These are phyloP conservation scores for Dusona sp. DNA, from an alignment of 2,888 invertebrate species.

Conservation along the genomic window DNA sequence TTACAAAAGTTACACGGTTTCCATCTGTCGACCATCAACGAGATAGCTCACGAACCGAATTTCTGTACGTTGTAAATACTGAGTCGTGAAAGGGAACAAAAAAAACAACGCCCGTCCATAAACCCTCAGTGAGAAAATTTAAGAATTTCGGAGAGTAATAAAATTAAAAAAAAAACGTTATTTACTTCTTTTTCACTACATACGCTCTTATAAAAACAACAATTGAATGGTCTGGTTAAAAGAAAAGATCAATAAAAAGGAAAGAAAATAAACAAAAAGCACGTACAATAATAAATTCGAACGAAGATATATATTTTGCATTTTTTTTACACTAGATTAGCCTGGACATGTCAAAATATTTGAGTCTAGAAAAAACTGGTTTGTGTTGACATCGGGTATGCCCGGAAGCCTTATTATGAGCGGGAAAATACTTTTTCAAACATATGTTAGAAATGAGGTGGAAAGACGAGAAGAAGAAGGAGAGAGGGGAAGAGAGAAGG, in stretches of 20 bases:
- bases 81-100: neutral
- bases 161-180: neutral
- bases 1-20: neutral
- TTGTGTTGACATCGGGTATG: no score
- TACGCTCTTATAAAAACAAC: no score
- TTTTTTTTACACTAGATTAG: no score
- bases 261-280: no score
- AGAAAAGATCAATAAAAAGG: no score
- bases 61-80: neutral
- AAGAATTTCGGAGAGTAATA: neutral
- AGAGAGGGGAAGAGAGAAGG: neutral
- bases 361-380: no score
- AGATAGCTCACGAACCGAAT: neutral
- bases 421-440: neutral
- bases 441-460: neutral
- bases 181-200: no score
- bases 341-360: no score
- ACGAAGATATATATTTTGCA: no score
- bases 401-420: neutral
- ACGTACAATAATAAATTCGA: no score
- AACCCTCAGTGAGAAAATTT: neutral
- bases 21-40: conserved; percentile 11
- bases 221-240: no score
- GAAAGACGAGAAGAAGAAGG: neutral
- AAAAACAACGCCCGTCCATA: neutral